Percentiles rank a stretch among this genome's conserved stretches.
phyloP scores from a whole-genome alignment of 2,888 invertebrate species.

The Plusia festucae region DNA sequence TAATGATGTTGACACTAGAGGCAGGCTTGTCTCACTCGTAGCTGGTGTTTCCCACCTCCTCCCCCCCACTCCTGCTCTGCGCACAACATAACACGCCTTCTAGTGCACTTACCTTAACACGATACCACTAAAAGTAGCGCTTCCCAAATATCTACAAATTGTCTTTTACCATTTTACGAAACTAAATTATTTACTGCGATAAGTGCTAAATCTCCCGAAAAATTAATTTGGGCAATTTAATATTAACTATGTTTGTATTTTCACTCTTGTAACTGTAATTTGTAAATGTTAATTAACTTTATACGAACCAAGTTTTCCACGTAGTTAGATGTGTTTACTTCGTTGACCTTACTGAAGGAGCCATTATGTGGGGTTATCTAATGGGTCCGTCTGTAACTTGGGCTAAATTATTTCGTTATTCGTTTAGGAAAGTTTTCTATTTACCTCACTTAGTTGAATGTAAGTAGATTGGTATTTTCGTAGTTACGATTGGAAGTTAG shows the following conservation, averaged over 20 bases:
- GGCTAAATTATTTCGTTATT: slow-evolving; percentile 50
- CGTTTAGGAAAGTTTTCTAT: slow-evolving; percentile 32
- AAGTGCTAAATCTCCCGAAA: slow-evolving; percentile 16
- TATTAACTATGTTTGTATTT: slow-evolving; percentile 16
- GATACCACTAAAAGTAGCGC: slow-evolving; percentile 67
- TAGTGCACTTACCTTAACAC: slow-evolving; percentile 72
- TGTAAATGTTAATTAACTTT: slow-evolving; percentile 20
- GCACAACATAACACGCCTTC: slow-evolving; percentile 58
- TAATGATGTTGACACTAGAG: slow-evolving; percentile 88
- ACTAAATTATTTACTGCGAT: slow-evolving; percentile 20
- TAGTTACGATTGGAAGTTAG: background rate
- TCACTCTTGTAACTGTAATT: background rate
- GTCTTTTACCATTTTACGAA: slow-evolving; percentile 64
- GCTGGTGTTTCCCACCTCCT: slow-evolving; percentile 59
- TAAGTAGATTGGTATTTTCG: background rate
- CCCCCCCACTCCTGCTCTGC: slow-evolving; percentile 42
- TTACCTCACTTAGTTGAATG: slow-evolving; percentile 10
- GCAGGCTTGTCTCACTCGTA: slow-evolving; percentile 70
- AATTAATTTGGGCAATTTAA: slow-evolving; percentile 20
- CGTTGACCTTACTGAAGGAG: slow-evolving; percentile 46
- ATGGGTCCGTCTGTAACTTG: slow-evolving; percentile 42
- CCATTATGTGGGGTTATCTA: slow-evolving; percentile 20
- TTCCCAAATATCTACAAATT: slow-evolving; percentile 70
- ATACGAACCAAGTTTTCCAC: slow-evolving; percentile 25
- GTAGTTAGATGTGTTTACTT: slow-evolving; percentile 49